Conservation (phyloP, 2,888 invertebrate genomes). For the Euspilapteryx auroguttella region DNA sequence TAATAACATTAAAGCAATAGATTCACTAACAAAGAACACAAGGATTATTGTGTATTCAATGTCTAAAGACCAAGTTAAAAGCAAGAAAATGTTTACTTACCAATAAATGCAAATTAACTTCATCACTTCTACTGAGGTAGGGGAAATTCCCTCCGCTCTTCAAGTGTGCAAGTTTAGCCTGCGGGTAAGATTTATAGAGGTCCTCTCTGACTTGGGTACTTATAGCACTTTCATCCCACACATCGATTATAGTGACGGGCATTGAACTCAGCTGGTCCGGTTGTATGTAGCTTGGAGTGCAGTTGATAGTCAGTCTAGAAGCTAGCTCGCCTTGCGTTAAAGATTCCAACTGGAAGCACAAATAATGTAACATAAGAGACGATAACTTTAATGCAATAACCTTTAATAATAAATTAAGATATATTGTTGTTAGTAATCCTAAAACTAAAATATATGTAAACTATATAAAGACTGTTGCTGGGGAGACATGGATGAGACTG, state of each 20-base stretch:
- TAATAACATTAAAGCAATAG: no score
- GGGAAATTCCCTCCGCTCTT: conserved; percentile 92
- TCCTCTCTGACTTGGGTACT: conserved; percentile 78
- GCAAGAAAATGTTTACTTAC: no score
- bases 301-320: conserved; percentile 84
- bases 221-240: conserved; percentile 86
- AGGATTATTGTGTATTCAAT: no score
- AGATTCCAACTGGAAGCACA: conserved; percentile 71
- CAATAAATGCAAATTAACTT: conserved; percentile 87
- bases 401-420: no score
- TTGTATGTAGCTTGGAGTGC: conserved; percentile 77
- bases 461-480: no score
- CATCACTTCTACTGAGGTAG: conserved; percentile 83
- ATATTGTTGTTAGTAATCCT: no score
- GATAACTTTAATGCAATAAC: no score
- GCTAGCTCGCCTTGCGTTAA: conserved; percentile 82
- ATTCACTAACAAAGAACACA: no score
- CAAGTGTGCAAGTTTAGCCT: conserved; percentile 82
- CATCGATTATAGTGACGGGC: conserved; percentile 84
- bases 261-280: conserved; percentile 70
- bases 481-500: no score
- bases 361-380: background rate
- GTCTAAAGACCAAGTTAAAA: no score
- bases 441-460: no score
- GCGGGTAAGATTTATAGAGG: conserved; percentile 82